Conservation (phyloP, 2,888 invertebrate species). For the Scaptomyza flava region DNA sequence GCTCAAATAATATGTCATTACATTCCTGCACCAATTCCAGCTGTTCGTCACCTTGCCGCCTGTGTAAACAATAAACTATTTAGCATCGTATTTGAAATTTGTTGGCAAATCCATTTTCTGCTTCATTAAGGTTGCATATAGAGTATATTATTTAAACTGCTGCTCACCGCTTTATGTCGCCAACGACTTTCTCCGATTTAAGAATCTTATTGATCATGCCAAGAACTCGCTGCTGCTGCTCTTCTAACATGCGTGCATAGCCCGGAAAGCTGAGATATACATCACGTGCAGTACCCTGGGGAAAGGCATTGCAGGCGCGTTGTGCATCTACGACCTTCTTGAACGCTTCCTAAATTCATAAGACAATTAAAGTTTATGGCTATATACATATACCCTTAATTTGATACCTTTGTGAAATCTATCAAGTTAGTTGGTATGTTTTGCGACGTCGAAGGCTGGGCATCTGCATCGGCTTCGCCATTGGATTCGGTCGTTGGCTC, state of each 20-base stretch:
- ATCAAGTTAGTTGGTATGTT: conserved; percentile 42
- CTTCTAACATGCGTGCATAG: conserved; percentile 88
- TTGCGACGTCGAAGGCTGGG: conserved; percentile 38
- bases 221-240: conserved; percentile 88
- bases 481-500: conserved; percentile 1
- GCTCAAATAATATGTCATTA: conserved; percentile 93
- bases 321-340: conserved; percentile 88
- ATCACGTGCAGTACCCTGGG: conserved; percentile 89
- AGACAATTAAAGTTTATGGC: not conserved
- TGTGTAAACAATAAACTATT: conserved; percentile 29
- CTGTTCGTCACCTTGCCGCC: conserved; percentile 87
- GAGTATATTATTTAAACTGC: not conserved
- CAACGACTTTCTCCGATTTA: conserved; percentile 86
- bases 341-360: conserved; percentile 85
- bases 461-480: not conserved
- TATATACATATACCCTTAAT: not conserved
- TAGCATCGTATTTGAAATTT: not conserved
- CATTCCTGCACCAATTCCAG: conserved; percentile 92
- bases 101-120: not conserved
- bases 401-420: conserved; percentile 78
- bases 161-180: conserved; percentile 83
- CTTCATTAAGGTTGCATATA: not conserved
- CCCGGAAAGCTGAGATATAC: conserved; percentile 91
- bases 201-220: conserved; percentile 86
- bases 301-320: conserved; percentile 89